A percentile compares a stretch with the other conserved stretches of the same genome.
Evolutionary conservation across 2,797 vertebrate genomes (phyloP).

Genomic region (Anableps anableps): DNA sequence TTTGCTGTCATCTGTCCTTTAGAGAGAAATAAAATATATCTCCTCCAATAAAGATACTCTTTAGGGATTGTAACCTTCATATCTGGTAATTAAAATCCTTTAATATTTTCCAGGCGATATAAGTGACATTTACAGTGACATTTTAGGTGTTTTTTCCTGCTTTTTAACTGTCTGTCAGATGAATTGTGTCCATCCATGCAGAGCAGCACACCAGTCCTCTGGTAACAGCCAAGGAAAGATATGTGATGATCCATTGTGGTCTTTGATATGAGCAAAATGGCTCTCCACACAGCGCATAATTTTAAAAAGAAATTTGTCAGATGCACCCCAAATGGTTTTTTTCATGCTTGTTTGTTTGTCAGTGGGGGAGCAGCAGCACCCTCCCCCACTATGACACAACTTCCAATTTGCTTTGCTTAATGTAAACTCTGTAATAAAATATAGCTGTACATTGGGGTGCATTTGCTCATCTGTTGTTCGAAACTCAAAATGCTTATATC

Average conservation of each 20-base stretch:
- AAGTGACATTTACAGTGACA: slow-evolving; percentile 61
- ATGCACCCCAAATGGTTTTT: not conserved
- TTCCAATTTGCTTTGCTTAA: not conserved
- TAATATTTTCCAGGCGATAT: slow-evolving; percentile 32
- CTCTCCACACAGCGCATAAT: not conserved
- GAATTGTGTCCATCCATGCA: slow-evolving; percentile 43
- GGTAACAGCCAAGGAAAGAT: slow-evolving; percentile 44
- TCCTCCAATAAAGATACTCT: slow-evolving; percentile 23
- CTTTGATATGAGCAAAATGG: not conserved
- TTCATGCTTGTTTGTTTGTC: not conserved
- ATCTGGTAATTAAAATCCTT: slow-evolving; percentile 46
- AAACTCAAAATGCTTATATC: not conserved
- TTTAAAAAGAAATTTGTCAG: not conserved
- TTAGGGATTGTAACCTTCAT: slow-evolving; percentile 38
- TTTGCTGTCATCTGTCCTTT: slow-evolving; percentile 16
- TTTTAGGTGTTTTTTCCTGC: slow-evolving; percentile 43
- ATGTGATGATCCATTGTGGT: not conserved
- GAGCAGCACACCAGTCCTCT: slow-evolving; percentile 38
- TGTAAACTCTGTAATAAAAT: not conserved
- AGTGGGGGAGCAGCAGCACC: not conserved
- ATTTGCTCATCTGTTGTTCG: not conserved
- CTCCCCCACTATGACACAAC: not conserved
- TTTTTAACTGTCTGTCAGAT: slow-evolving; percentile 54
- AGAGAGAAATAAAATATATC: slow-evolving; percentile 18
- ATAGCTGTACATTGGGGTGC: not conserved